These are phyloP conservation scores for Tricholaema leucomelas DNA, from an alignment of 2,113 vertebrate species.

Conservation along the genomic window DNA sequence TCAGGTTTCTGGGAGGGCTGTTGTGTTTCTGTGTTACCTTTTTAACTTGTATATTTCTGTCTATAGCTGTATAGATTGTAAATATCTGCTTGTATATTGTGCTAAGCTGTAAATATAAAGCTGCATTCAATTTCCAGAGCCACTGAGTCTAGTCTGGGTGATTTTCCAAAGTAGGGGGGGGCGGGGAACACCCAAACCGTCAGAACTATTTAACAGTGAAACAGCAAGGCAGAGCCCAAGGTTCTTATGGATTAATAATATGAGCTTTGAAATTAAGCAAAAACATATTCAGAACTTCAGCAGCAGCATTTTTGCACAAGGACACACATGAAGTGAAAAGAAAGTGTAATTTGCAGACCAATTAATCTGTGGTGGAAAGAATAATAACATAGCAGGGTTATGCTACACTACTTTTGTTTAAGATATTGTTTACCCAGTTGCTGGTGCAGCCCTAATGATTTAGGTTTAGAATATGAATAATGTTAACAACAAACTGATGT, in stretches of 20 bases:
- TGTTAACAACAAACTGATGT: not conserved
- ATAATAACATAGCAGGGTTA: not conserved
- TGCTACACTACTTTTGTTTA: not conserved
- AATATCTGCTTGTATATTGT: too few species aligned
- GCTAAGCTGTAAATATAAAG: too few species aligned
- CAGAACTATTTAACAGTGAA: constrained; percentile 30
- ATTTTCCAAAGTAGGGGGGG: too few species aligned
- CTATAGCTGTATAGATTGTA: too few species aligned
- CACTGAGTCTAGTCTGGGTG: too few species aligned
- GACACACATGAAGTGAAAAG: not conserved
- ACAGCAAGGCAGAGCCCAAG: constrained; percentile 10
- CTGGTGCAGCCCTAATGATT: not conserved
- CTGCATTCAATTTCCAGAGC: too few species aligned
- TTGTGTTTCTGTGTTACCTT: too few species aligned
- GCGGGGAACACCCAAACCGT: too few species aligned
- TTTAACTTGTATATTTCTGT: too few species aligned
- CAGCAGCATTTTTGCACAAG: not conserved
- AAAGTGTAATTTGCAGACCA: not conserved
- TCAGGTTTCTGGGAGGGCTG: too few species aligned
- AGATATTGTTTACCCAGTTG: not conserved
- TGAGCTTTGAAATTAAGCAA: not conserved
- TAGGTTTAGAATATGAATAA: not conserved
- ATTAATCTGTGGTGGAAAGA: not conserved
- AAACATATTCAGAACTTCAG: not conserved
- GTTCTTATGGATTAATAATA: not conserved